Evolutionary conservation across 2,888 invertebrate species (phyloP).

Genomic region (Nezara viridula): DNA sequence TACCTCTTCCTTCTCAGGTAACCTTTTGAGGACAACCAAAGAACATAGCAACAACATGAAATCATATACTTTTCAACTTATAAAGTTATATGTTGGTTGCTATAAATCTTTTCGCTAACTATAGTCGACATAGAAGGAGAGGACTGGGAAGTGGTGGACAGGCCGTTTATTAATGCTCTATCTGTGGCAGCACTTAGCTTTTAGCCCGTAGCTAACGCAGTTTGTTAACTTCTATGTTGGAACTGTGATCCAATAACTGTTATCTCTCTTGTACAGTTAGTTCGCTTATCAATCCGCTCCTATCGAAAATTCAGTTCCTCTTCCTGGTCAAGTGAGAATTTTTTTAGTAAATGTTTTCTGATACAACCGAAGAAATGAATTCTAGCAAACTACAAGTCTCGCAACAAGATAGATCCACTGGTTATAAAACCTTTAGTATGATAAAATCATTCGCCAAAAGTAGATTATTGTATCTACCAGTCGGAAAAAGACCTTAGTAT

Average conservation of each 20-base stretch:
- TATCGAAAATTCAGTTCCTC: background rate
- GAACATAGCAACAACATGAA: too few relatives aligned
- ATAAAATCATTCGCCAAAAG: too few relatives aligned
- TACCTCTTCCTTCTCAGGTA: too few relatives aligned
- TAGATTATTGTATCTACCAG: too few relatives aligned
- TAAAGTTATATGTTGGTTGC: background rate
- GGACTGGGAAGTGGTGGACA: background rate
- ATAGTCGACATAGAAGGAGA: background rate
- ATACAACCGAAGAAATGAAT: too few relatives aligned
- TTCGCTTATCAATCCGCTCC: background rate
- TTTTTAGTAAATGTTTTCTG: too few relatives aligned
- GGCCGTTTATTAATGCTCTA: background rate
- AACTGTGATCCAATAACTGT: background rate
- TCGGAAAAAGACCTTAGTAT: too few relatives aligned
- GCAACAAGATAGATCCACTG: too few relatives aligned
- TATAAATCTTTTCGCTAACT: background rate
- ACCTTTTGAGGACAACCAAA: too few relatives aligned
- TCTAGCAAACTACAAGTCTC: too few relatives aligned
- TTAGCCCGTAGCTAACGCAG: background rate
- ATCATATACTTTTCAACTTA: too few relatives aligned
- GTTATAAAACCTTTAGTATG: too few relatives aligned
- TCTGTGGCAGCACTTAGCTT: constrained; percentile 9
- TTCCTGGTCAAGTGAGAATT: background rate
- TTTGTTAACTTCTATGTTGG: background rate
- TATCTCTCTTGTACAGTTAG: background rate